A percentile compares a stretch with the other conserved stretches of the same genome.
Conservation (phyloP, 2,888 invertebrate species). For the Dolomedes plantarius region DNA sequence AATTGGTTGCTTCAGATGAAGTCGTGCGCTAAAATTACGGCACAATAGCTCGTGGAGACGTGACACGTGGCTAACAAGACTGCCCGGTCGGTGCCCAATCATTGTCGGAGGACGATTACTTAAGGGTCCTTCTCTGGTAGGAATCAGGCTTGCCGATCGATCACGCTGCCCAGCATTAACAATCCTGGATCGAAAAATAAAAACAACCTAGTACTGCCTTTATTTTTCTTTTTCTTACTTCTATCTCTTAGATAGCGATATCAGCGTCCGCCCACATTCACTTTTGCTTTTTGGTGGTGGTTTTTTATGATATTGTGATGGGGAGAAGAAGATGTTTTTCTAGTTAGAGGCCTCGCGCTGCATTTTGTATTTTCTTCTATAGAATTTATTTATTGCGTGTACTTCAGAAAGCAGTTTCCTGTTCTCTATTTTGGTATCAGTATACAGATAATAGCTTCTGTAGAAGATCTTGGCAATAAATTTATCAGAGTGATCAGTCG, state of each 20-base stretch:
- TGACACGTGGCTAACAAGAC: conserved; percentile 26
- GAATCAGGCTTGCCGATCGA: not conserved
- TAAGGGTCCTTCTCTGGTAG: not conserved
- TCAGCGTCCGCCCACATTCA: not conserved
- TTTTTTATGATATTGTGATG: not conserved
- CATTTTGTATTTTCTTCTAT: no score
- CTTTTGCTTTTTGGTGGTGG: not conserved
- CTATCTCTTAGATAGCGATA: not conserved
- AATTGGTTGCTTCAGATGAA: conserved; percentile 4
- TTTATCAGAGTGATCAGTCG: no score
- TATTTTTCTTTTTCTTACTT: not conserved
- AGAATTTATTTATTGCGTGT: no score
- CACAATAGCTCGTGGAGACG: conserved; percentile 34
- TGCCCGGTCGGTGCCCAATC: not conserved
- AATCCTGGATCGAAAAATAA: no score
- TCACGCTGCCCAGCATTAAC: not conserved
- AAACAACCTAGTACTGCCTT: not conserved
- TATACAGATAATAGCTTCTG: no score
- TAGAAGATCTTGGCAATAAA: no score
- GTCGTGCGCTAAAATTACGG: not conserved
- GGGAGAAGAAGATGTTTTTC: not conserved
- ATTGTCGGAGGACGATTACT: not conserved
- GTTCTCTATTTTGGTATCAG: no score
- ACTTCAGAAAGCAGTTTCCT: no score
- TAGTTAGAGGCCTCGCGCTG: not conserved